Evolutionary conservation across 2,113 vertebrate genomes (phyloP), one percentile per base, ranked within the genome.

Genomic region (Struthio camelus): DNA sequence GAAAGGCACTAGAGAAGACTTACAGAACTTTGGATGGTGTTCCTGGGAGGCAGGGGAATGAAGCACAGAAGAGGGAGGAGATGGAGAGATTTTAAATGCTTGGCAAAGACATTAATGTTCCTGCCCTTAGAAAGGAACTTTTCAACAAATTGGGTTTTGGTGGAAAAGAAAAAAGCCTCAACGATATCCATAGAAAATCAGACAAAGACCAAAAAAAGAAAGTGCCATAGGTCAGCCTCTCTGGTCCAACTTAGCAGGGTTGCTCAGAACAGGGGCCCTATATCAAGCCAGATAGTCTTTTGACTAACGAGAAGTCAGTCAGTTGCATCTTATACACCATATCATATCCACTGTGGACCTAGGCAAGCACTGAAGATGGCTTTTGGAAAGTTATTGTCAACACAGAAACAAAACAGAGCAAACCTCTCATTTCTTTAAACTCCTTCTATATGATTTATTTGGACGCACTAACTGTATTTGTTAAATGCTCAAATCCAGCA

Each of bases 401-500:
- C 85, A 82, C 42, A 85, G 64, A 89, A 95, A 84, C 28, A 90
- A 91, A 80, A 53, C 6, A 1, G 88, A 80, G 32, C 9, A 75
- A 87, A 48, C 73, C 5, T 61, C 62, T 87, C 17, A 48, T 58
- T 86, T 91, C 34, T 87, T 79, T 62, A 78, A 87, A 73, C 9
- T 75, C 25, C 23, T 87, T 56, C 22, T 24, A 11, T 61, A 70
- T 66, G 36, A 94, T 80, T 89, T 89, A 80, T 85, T 93, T 79
- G 89, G 44, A 38, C 62, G 15, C 59, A 48, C 44, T 89, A 85
- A 89, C 32, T 66, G 40, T 18, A 28, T 70, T 44, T 23, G 53
- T 86, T 95, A 80, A 94, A 93, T 25, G 76, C 86, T 86, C 14
- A 79, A 96, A 51, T 50, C 64, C 79, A 86, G 61, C 36, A 75